Conservation (phyloP, 2,888 invertebrate genomes). For the Agrochola lota region DNA sequence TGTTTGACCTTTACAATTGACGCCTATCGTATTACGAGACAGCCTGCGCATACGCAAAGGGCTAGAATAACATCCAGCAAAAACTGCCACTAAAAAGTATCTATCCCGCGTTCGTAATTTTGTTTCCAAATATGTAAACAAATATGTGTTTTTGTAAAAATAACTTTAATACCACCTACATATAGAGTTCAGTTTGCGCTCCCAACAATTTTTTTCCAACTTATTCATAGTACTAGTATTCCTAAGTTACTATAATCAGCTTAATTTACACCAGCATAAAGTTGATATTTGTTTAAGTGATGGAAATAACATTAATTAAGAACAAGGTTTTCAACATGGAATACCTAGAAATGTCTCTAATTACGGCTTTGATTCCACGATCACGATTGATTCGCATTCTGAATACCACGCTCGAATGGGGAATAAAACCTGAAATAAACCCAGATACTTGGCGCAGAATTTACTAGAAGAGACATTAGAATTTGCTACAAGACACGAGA, state of each 20-base stretch:
- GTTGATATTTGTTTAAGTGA: neutral
- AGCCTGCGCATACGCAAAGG: neutral
- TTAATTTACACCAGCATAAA: neutral
- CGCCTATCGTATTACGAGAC: neutral
- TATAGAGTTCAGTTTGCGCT: neutral
- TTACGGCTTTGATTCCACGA: neutral
- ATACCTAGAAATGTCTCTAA: neutral
- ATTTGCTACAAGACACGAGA: neutral
- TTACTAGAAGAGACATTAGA: neutral
- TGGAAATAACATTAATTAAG: neutral
- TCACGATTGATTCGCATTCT: neutral
- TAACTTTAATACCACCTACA: no score
- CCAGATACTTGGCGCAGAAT: neutral
- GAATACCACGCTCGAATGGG: neutral
- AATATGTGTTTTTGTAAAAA: neutral
- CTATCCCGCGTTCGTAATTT: neutral
- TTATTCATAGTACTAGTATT: neutral
- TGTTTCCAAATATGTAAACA: neutral
- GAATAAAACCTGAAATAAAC: neutral
- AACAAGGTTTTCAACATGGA: neutral
- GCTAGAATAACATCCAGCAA: neutral
- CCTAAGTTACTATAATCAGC: neutral
- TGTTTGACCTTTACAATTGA: neutral
- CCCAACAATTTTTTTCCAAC: neutral
- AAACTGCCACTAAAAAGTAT: neutral